Evolutionary conservation across 1,140 invertebrate species (phyloP), one percentile per base, ranked within the genome.

Genomic region (Archegozetes longisetosus): DNA sequence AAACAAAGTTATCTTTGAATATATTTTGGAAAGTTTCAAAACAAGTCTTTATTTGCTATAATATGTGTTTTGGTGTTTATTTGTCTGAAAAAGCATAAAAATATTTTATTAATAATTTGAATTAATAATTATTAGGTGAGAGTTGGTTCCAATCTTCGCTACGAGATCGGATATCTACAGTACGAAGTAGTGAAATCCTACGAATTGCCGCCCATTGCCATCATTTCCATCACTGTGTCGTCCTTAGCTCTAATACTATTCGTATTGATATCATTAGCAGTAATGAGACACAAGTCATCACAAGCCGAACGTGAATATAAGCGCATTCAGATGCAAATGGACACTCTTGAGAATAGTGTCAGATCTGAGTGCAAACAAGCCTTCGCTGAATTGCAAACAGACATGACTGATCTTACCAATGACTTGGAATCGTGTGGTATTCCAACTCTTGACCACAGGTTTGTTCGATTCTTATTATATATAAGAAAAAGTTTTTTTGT

Each of bases 241-340:
- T 66, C 65, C 4, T 32, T 62, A 9, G 26, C 63, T 6, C 53
- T 66, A 14, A 63, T 66, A 9, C 50, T 63, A 9, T 52, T 58
- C 17, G 57, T 58, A 53, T 46, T 89, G 61, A 78, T 91, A 51
- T 84, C 93, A 23, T 76, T 95, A 46, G 80, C 92, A 28, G 82
- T 92, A 64, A 93, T 92, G 69, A 75, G 90, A 62, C 77, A 91
- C 52, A 89, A 93, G 73, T 92, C 86, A 52, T 94, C 89, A 2
- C 88, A 94, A 73, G 90, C 91, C 0, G 90, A 96, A 72, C 74
- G 91, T 47, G 91, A 95, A 70, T 96, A 95, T 72, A 94, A 93
- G 72, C 80, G 93, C 28, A 95, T 98, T 70, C 93, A 98, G 73
- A 91, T 97, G 66, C 93, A 98, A 74, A 95, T 98, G 87, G 94